Conservation (phyloP, 1,140 invertebrate species). For the Calephelis nemesis region DNA sequence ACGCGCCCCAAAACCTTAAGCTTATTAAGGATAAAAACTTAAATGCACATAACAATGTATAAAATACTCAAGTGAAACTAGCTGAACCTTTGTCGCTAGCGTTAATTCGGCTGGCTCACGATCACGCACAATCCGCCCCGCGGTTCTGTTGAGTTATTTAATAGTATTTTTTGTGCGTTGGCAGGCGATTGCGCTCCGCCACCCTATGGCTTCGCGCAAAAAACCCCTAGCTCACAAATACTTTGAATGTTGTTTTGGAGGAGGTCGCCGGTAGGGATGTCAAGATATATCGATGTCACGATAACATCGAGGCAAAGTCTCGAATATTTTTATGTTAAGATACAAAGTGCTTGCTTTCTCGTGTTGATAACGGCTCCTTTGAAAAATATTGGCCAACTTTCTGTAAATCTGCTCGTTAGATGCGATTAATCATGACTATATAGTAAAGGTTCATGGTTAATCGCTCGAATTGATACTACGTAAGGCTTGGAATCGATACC, state of each 20-base stretch:
- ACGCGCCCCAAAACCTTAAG: conserved; percentile 18
- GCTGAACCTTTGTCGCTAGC: conserved; percentile 55
- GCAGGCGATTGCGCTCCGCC: conserved; percentile 71
- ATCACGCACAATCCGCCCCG: conserved; percentile 73
- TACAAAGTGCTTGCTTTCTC: no score
- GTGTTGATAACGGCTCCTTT: no score
- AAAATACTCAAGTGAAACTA: conserved; percentile 41
- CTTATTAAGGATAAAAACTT: conserved; percentile 38
- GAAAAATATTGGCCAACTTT: no score
- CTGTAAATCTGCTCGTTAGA: no score
- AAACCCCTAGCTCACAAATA: conserved; percentile 71
- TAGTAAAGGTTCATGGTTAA: no score
- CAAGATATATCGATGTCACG: no score
- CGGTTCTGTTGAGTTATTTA: conserved; percentile 75
- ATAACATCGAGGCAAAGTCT: no score
- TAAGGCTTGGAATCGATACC: no score
- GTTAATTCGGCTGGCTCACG: conserved; percentile 69
- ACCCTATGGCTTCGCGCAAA: conserved; percentile 74
- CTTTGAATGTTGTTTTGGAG: conserved; percentile 74
- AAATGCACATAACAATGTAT: conserved; percentile 32
- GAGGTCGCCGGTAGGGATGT: conserved; percentile 5
- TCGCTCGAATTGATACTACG: no score
- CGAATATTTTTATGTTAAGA: no score
- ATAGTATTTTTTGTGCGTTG: conserved; percentile 75
- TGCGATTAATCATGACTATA: no score